Conservation (phyloP, 64 coral and sea anemone species). For the Montipora sp. region DNA sequence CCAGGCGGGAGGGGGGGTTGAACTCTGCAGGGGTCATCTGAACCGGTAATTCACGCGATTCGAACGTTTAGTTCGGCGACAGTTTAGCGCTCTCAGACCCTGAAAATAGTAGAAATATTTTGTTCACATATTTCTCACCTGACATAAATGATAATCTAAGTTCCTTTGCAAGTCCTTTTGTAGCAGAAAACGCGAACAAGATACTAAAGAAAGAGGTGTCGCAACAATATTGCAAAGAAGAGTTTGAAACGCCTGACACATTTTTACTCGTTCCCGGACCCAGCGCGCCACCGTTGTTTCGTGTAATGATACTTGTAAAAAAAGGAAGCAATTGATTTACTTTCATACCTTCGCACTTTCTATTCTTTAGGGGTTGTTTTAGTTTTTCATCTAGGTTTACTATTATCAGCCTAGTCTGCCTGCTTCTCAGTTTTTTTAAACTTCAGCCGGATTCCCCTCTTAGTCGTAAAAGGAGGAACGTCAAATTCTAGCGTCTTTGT, state of each 20-base stretch:
- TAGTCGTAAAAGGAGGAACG: too few relatives aligned
- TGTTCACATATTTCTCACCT: too few relatives aligned
- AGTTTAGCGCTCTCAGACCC: too few relatives aligned
- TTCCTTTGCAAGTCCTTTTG: conserved; percentile 17
- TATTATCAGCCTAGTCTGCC: neutral
- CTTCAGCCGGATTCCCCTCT: neutral
- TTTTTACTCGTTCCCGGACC: conserved; percentile 43
- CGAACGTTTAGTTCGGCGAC: too few relatives aligned
- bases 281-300: conserved; percentile 19
- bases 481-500: neutral
- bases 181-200: conserved; percentile 26
- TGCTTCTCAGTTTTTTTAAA: neutral
- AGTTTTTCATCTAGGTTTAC: too few relatives aligned
- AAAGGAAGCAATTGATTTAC: conserved; percentile 9
- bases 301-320: neutral
- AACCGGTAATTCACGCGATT: too few relatives aligned
- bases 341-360: too few relatives aligned
- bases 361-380: too few relatives aligned
- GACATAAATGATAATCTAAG: too few relatives aligned
- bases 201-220: neutral
- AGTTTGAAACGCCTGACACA: conserved; percentile 33
- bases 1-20: too few relatives aligned
- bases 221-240: conserved; percentile 30
- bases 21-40: too few relatives aligned
- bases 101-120: too few relatives aligned